Evolutionary conservation across 2,113 vertebrate genomes (phyloP).

Genomic region (Martes martes): DNA sequence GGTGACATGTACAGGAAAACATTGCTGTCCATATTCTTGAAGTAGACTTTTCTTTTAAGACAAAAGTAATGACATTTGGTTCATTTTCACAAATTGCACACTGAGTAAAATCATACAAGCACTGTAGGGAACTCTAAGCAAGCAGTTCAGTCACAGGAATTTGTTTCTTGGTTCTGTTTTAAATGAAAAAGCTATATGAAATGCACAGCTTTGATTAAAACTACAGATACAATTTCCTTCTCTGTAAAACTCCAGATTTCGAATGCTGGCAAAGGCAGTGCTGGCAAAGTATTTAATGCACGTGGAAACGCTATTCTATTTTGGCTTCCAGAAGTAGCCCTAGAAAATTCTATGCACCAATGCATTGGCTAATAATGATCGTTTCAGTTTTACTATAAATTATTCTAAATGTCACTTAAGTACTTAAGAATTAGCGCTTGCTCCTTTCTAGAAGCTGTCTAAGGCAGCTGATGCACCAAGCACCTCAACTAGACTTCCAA

Average conservation of each 20-base stretch:
- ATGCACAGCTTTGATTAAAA: constrained; percentile 53
- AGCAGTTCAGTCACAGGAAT: background rate
- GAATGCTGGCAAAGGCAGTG: constrained; percentile 69
- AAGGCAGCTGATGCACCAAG: constrained; percentile 64
- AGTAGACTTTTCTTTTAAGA: constrained; percentile 54
- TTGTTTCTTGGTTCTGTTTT: constrained; percentile 6
- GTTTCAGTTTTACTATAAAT: constrained; percentile 74
- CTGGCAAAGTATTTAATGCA: constrained; percentile 58
- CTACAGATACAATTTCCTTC: constrained; percentile 10
- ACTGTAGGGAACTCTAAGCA: background rate
- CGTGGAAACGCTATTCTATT: constrained; percentile 59
- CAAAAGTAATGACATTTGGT: constrained; percentile 55
- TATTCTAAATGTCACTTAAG: constrained; percentile 73
- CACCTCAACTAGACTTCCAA: constrained; percentile 66
- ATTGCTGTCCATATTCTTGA: constrained; percentile 37
- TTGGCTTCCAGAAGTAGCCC: constrained; percentile 68
- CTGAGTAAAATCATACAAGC: background rate
- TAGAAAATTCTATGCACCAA: constrained; percentile 60
- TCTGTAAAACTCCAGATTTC: constrained; percentile 34
- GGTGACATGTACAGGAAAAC: constrained; percentile 41
- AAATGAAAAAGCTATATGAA: constrained; percentile 62
- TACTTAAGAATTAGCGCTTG: constrained; percentile 31
- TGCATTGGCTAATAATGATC: constrained; percentile 72
- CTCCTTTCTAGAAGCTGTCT: constrained; percentile 67
- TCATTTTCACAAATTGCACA: constrained; percentile 58